Evolutionary conservation across 2,888 invertebrate species (phyloP).

Genomic region (Ctena decussata): DNA sequence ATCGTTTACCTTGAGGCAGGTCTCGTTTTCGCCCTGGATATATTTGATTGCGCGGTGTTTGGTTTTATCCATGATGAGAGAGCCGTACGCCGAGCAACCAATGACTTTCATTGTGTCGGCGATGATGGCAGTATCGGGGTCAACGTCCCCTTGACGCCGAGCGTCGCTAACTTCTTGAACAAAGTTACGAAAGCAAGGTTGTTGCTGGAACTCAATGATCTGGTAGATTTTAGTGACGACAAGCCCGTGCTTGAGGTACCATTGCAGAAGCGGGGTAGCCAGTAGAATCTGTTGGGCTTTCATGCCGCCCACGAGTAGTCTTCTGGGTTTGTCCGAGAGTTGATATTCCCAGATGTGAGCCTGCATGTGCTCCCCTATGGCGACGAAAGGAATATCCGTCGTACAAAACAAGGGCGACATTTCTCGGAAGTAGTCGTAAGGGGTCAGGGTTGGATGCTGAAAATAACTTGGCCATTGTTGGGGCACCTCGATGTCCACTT

Average conservation of each 20-base stretch:
- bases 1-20: conserved; percentile 7
- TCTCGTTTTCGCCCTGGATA: conserved; percentile 44
- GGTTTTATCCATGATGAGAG: conserved; percentile 58
- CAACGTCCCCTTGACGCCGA: conserved; percentile 28
- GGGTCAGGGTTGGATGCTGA: neutral
- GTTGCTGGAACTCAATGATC: conserved; percentile 18
- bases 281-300: conserved; percentile 44
- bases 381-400: conserved; percentile 33
- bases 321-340: conserved; percentile 26
- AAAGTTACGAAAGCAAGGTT: conserved; percentile 29
- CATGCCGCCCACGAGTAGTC: conserved; percentile 38
- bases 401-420: conserved; percentile 44
- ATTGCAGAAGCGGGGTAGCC: conserved; percentile 48
- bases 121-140: conserved; percentile 35
- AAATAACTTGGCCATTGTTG: conserved; percentile 20
- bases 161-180: neutral
- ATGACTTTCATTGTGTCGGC: conserved; percentile 46
- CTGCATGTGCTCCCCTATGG: conserved; percentile 54
- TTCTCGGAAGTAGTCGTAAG: conserved; percentile 37
- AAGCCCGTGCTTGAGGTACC: conserved; percentile 59
- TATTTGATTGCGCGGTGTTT: conserved; percentile 50
- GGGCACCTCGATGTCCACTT: conserved; percentile 44
- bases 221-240: conserved; percentile 50
- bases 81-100: conserved; percentile 51
- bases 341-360: neutral